Evolutionary conservation across 2,888 invertebrate genomes (phyloP).

Genomic region (Entomobrya proxima): DNA sequence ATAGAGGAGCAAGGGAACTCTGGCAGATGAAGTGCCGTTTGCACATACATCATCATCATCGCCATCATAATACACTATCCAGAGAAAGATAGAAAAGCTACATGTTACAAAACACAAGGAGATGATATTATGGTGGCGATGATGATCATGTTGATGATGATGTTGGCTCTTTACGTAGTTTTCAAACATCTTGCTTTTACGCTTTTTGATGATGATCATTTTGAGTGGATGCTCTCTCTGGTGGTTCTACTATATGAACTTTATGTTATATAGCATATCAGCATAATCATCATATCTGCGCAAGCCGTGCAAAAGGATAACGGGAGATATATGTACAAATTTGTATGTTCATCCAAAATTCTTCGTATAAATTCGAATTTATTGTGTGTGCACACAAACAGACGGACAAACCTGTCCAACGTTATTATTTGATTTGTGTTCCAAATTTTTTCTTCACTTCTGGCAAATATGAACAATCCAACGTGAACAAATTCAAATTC

Average conservation of each 20-base stretch:
- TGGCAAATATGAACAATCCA: slow-evolving; percentile 41
- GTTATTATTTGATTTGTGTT: not conserved
- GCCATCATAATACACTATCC: not conserved
- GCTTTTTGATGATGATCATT: not conserved
- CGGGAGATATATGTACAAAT: not conserved
- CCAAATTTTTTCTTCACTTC: slow-evolving; percentile 14
- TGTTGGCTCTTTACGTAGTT: slow-evolving; percentile 2
- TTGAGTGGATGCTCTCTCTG: not conserved
- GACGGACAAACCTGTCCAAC: not conserved
- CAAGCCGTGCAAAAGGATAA: not conserved
- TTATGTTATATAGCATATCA: not conserved
- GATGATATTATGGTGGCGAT: not conserved
- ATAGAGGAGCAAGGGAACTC: not conserved
- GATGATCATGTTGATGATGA: not conserved
- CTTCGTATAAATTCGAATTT: not conserved
- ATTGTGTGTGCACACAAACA: not conserved
- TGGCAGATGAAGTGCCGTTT: not conserved
- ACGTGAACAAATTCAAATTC: slow-evolving; percentile 51
- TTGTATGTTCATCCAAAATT: not conserved
- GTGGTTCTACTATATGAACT: not conserved
- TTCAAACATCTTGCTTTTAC: slow-evolving; percentile 30
- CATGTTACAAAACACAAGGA: not conserved
- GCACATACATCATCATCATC: not conserved
- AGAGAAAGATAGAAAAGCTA: not conserved
- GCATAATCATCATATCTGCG: not conserved